Evolutionary conservation across 2,797 vertebrate species (phyloP).

Genomic region (Tadarida brasiliensis): DNA sequence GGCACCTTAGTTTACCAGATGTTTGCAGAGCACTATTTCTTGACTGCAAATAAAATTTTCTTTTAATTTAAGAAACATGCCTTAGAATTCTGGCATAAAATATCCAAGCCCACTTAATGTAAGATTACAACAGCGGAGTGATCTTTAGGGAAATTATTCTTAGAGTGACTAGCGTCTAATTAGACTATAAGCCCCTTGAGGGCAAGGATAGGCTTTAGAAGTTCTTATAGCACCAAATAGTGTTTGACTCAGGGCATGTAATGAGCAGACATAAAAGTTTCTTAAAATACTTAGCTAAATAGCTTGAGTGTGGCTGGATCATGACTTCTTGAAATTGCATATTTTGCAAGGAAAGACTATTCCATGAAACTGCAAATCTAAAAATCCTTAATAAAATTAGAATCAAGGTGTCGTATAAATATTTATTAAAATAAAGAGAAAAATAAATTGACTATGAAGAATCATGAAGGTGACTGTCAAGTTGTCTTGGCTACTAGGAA

Average conservation of each 20-base stretch:
- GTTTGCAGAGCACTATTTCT: not conserved
- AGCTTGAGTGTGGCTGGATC: not conserved
- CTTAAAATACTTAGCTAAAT: not conserved
- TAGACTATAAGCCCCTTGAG: constrained; percentile 48
- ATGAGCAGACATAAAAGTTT: not conserved
- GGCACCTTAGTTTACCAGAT: not conserved
- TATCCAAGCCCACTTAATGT: not conserved
- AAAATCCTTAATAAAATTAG: constrained; percentile 37
- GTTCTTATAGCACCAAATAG: not conserved
- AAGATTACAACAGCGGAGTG: not conserved
- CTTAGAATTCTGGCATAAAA: not conserved
- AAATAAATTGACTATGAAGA: not conserved
- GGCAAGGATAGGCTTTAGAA: not conserved
- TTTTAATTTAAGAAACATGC: not conserved
- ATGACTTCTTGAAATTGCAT: not conserved
- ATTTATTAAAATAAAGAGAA: constrained; percentile 38
- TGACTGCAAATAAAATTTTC: not conserved
- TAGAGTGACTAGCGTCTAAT: not conserved
- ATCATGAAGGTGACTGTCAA: not conserved
- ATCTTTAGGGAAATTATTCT: not conserved
- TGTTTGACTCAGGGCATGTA: not conserved
- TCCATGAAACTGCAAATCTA: not conserved
- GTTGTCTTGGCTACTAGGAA: not conserved
- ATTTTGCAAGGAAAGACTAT: not conserved
- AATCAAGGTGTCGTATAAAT: not conserved